These are phyloP conservation scores for Ochropleura plecta DNA, from an alignment of 2,888 invertebrate species.

Conservation along the genomic window DNA sequence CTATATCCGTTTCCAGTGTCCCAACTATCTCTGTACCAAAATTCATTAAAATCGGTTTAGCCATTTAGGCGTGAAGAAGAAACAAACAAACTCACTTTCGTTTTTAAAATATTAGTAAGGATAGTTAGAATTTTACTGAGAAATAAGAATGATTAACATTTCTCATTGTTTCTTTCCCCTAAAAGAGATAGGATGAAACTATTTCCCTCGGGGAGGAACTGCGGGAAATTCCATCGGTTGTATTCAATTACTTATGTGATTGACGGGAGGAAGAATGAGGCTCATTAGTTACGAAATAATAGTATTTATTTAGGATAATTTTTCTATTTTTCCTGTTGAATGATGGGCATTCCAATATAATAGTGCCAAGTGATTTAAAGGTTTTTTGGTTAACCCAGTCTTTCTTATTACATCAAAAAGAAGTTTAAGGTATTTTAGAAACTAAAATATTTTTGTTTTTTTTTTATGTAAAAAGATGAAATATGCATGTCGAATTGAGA, in stretches of 20 bases:
- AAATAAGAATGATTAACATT: constrained; percentile 25
- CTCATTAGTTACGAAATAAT: constrained; percentile 38
- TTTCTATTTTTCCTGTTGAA: constrained; percentile 1
- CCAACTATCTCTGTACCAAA: too few relatives aligned
- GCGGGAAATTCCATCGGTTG: constrained; percentile 50
- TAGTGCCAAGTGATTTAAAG: not conserved
- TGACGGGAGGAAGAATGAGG: constrained; percentile 29
- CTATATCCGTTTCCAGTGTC: too few relatives aligned
- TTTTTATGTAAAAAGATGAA: too few relatives aligned
- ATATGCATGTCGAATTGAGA: too few relatives aligned
- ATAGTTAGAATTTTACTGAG: not conserved
- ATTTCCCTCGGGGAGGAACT: constrained; percentile 47
- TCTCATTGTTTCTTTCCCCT: constrained; percentile 16
- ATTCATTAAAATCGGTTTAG: too few relatives aligned
- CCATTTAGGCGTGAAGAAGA: too few relatives aligned
- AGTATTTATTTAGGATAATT: constrained; percentile 11
- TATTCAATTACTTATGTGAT: constrained; percentile 57
- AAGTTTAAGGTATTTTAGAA: too few relatives aligned
- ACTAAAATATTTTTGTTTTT: too few relatives aligned
- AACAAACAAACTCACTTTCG: too few relatives aligned
- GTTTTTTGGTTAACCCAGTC: not conserved
- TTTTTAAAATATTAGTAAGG: too few relatives aligned
- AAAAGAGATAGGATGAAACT: constrained; percentile 33
- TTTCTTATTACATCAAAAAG: not conserved
- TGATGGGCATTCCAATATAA: not conserved